Conservation (phyloP, 30 jellyfish, hydroid and myxozoan genomes). For the Mastigias papua region DNA sequence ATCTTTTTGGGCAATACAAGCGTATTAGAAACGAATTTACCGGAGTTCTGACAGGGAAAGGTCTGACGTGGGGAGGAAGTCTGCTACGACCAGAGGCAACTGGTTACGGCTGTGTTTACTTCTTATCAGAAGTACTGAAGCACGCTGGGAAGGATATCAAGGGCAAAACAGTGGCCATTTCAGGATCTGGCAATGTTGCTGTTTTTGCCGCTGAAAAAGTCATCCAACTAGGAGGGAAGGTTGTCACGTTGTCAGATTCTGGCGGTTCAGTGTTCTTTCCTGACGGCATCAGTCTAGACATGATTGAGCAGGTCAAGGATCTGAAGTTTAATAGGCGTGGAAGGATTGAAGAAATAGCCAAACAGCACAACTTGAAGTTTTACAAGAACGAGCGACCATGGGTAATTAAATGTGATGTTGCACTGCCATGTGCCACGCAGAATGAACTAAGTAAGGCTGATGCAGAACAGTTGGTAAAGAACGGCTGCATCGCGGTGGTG, state of each 20-base stretch:
- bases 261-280: slow-evolving; percentile 68
- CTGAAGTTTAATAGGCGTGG: slow-evolving; percentile 81
- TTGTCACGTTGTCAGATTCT: slow-evolving; percentile 89
- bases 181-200: slow-evolving; percentile 96
- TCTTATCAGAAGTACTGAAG: slow-evolving; percentile 74
- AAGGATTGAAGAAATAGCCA: slow-evolving; percentile 77
- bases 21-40: slow-evolving; percentile 85
- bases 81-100: slow-evolving; percentile 96
- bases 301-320: slow-evolving; percentile 73
- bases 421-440: slow-evolving; percentile 95
- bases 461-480: slow-evolving; percentile 74
- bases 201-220: slow-evolving; percentile 88
- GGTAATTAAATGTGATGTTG: slow-evolving; percentile 83
- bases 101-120: slow-evolving; percentile 90
- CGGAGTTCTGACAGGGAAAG: slow-evolving; percentile 94
- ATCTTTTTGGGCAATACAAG: slow-evolving; percentile 90
- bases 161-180: slow-evolving; percentile 77
- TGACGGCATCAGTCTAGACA: slow-evolving; percentile 70
- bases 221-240: slow-evolving; percentile 83
- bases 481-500: slow-evolving; percentile 87
- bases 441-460: slow-evolving; percentile 75
- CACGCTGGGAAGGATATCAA: slow-evolving; percentile 47
- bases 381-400: slow-evolving; percentile 86
- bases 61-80: slow-evolving; percentile 93
- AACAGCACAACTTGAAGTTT: slow-evolving; percentile 46